phyloP scores from a whole-genome alignment of 2,888 invertebrate genomes.

The Lasioglossum vierecki region DNA sequence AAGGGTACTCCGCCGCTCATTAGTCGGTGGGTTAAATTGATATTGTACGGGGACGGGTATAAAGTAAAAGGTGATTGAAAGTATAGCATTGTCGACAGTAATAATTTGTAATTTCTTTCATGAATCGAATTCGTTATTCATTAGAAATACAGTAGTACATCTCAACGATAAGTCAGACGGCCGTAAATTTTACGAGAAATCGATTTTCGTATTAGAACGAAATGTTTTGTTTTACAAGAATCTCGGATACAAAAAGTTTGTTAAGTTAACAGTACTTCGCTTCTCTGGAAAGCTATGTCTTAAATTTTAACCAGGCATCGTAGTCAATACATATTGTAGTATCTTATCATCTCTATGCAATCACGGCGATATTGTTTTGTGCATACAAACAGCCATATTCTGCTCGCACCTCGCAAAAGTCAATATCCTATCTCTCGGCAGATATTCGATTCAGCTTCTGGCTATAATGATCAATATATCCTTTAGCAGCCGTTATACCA shows the following conservation, averaged over 20 bases:
- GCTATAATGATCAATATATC: not conserved
- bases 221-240: too few species aligned
- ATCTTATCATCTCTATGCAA: not conserved
- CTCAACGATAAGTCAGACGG: too few species aligned
- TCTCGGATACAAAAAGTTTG: too few species aligned
- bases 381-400: not conserved
- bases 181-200: too few species aligned
- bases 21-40: not conserved
- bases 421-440: not conserved
- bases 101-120: not conserved
- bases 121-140: not conserved
- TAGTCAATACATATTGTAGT: not conserved
- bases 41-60: not conserved
- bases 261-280: not conserved
- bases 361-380: not conserved
- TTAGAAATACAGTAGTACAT: not conserved
- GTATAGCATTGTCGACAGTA: not conserved
- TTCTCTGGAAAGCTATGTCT: not conserved
- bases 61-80: not conserved
- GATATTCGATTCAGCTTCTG: not conserved
- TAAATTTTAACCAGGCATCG: not conserved
- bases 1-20: not conserved
- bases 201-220: too few species aligned
- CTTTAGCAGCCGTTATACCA: not conserved
- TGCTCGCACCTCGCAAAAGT: not conserved